phyloP scores from a whole-genome alignment of 2,797 vertebrate species.

The Erethizon dorsatum region DNA sequence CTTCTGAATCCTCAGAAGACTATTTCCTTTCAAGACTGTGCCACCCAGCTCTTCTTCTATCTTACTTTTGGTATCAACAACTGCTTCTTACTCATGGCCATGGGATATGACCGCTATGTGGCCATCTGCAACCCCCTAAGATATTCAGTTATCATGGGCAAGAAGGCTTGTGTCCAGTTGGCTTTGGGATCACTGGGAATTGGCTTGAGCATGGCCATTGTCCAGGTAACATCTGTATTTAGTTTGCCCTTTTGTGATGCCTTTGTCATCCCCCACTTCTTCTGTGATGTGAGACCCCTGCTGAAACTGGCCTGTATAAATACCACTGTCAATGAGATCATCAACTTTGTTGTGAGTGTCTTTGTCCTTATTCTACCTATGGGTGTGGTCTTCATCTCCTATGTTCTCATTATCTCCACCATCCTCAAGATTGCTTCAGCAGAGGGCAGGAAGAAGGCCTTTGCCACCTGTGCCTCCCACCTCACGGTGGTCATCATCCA shows the following conservation, averaged over 20 bases:
- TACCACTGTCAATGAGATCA: constrained; percentile 65
- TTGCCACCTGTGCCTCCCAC: constrained; percentile 75
- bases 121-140: constrained; percentile 79
- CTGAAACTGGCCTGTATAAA: constrained; percentile 74
- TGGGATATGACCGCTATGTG: constrained; percentile 83
- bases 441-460: constrained; percentile 76
- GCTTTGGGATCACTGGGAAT: constrained; percentile 63
- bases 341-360: constrained; percentile 72
- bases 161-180: constrained; percentile 63
- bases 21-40: constrained; percentile 67
- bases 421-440: constrained; percentile 74
- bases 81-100: constrained; percentile 78
- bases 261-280: constrained; percentile 79
- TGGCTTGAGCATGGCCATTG: constrained; percentile 71
- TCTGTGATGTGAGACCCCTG: constrained; percentile 76
- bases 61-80: constrained; percentile 81
- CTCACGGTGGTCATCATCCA: constrained; percentile 73
- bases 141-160: constrained; percentile 78
- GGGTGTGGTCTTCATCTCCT: constrained; percentile 75
- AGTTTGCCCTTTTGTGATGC: constrained; percentile 73
- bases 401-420: constrained; percentile 72
- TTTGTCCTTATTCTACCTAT: constrained; percentile 77
- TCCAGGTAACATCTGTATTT: constrained; percentile 76
- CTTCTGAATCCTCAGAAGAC: constrained; percentile 59
- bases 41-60: constrained; percentile 76